Percentiles rank a stretch among this genome's conserved stretches.
Conservation (phyloP, 2,888 invertebrate genomes). For the Dyspetes luteomarginatus region DNA sequence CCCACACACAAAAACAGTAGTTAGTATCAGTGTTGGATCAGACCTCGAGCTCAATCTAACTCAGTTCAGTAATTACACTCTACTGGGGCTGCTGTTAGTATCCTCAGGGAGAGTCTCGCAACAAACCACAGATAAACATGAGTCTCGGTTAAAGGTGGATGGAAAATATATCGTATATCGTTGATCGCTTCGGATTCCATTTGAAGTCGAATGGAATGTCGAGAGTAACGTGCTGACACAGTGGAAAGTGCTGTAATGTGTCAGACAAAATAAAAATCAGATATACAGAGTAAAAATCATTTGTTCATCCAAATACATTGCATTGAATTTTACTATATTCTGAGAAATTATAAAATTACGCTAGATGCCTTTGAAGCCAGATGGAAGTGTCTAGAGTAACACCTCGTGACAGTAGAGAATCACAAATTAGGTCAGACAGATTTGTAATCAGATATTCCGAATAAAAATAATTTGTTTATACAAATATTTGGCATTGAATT, state of each 20-base stretch:
- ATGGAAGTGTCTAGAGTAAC: no score
- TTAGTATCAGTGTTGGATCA: conserved; percentile 54
- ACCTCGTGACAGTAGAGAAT: no score
- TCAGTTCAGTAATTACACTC: conserved; percentile 61
- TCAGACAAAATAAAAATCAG: no score
- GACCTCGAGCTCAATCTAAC: conserved; percentile 61
- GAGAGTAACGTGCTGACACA: conserved; percentile 6
- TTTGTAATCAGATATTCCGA: no score
- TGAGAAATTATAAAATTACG: no score
- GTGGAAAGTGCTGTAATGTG: neutral
- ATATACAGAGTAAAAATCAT: no score
- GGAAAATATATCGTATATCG: neutral
- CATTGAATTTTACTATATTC: no score
- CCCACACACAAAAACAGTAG: conserved; percentile 39
- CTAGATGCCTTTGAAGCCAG: no score
- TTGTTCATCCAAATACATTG: no score
- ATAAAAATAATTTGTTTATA: no score
- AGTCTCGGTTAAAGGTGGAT: conserved; percentile 4
- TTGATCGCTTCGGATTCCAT: neutral
- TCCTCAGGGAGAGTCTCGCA: conserved; percentile 54
- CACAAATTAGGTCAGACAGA: no score
- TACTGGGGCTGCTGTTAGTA: conserved; percentile 48
- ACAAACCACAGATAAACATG: conserved; percentile 39
- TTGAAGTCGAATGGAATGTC: neutral
- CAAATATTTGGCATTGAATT: no score